phyloP scores from a whole-genome alignment of 2,888 invertebrate genomes.

The Strigamia maritima region DNA sequence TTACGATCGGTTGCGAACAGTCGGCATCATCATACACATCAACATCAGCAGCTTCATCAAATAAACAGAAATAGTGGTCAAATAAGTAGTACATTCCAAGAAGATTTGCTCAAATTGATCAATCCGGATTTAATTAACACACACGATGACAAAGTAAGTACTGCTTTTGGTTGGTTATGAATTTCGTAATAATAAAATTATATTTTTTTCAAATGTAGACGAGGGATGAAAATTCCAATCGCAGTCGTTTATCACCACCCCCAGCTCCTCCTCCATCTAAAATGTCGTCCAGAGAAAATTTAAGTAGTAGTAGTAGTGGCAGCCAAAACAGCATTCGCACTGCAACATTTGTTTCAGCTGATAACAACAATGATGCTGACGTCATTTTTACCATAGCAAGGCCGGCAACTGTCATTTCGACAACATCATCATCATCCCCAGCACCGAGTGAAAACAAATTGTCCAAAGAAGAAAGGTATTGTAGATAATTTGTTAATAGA shows the following conservation, averaged over 20 bases:
- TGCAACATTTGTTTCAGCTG: background rate
- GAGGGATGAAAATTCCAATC: constrained; percentile 35
- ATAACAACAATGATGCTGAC: constrained; percentile 42
- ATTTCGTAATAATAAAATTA: background rate
- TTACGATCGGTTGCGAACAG: constrained; percentile 41
- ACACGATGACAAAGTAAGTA: constrained; percentile 37
- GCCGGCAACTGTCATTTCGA: constrained; percentile 64
- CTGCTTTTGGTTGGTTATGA: background rate
- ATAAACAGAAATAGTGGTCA: constrained; percentile 33
- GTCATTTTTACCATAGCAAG: constrained; percentile 57
- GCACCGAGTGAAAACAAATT: constrained; percentile 60
- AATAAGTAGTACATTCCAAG: constrained; percentile 63
- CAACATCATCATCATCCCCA: constrained; percentile 53
- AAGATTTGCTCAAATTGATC: constrained; percentile 80
- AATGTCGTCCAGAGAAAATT: constrained; percentile 39
- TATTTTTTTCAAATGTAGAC: background rate
- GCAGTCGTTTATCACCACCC: constrained; percentile 10
- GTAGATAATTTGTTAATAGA: background rate
- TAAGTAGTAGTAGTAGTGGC: constrained; percentile 33
- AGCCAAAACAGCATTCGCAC: constrained; percentile 21
- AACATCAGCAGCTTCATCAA: background rate
- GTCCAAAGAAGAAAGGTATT: constrained; percentile 59
- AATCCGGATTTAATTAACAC: constrained; percentile 64
- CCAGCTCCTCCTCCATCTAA: constrained; percentile 40
- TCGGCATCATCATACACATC: background rate